Evolutionary conservation across 2,888 invertebrate species (phyloP), one percentile per base, ranked within the genome.

Genomic region (Furcula furcula): DNA sequence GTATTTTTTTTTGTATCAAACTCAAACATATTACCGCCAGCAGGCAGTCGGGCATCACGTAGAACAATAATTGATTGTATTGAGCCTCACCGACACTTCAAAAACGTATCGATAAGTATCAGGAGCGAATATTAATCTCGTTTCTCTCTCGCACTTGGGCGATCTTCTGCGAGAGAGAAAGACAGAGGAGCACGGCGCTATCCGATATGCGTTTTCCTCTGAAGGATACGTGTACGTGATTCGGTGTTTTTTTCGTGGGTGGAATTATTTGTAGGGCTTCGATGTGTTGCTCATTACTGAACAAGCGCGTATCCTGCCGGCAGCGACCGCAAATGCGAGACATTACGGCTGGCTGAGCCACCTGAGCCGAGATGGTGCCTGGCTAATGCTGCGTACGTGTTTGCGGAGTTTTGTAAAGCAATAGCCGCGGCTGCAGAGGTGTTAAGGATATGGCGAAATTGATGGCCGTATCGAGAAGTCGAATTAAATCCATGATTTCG

Each of bases 221-320:
- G 75, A 82, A 86, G 85, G 80, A 84, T 85, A 77, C 73, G 57
- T 69, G 82, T 82, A 86, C 86, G 87, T 88, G 87, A 87, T 86
- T 87, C 85, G 74, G 81, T 80, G 77, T 79, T 86, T 88, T 86
- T 86, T 87, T 84, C 78, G 79, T 84, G 74, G 84, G 79, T 84
- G 67, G 82, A 84, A 84, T 87, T 86, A 86, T 87, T 88, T 87
- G 87, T 87, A 86, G 73, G 87, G 87, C 78, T 88, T 88, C 87
- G 73, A 85, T 85, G 80, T 83, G 86, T 81, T 79, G 86, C 86
- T 87, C 87, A 88, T 88, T 88, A 88, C 77, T 66, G 76, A 79
- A 85, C 87, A 83, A 78, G 86, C 76, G 65, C 69, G 86, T 83
- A 88, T 88, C 87, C 87, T 87, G 81, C 76, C 75, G 60, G 70